Evolutionary conservation across 2,797 vertebrate genomes (phyloP), one percentile per base, ranked within the genome.

Genomic region (Gadopsis bispinosus): DNA sequence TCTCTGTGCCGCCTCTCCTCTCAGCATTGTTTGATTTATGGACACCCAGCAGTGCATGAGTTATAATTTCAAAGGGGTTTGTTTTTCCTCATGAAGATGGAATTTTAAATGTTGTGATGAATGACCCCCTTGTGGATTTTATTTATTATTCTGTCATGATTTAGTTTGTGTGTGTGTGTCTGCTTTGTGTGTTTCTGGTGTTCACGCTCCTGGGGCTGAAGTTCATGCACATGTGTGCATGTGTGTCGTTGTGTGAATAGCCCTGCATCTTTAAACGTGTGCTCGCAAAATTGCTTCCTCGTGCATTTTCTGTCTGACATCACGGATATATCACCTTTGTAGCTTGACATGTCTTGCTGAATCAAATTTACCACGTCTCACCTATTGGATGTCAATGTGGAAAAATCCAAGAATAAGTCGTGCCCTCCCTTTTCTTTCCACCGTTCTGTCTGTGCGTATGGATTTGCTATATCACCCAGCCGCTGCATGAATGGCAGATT

Each of bases 61-160:
- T 89, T 93, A 92, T 94, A 92, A 93, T 94, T 92, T 92, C 87
- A 92, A 87, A 87, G 81, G 83, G 91, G 91, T 94, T 95, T 95
- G 92, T 95, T 95, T 95, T 95, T 92, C 88, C 83, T 91, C 88
- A 93, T 92, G 92, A 94, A 94, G 92, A 95, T 95, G 90, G 91
- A 93, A 94, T 95, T 94, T 92, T 91, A 93, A 94, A 95, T 92
- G 88, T 79, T 67, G 79, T 94, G 91, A 95, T 94, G 89, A 94
- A 95, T 95, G 91, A 93, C 84, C 83, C 73, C 73, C 82, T 74
- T 73, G 73, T 80, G 66, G 77, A 77, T 91, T 86, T 88, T 92
- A 89, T 91, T 86, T 79, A 86, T 90, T 82, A 87, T 80, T 88
- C 79, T 70, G 75, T 63, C 31, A 5, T 66, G 50, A 79, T 69